Percentiles rank a stretch among this genome's conserved stretches.
These are phyloP conservation scores for Hermetia illucens DNA, from an alignment of 1,140 invertebrate genomes.

Conservation along the genomic window DNA sequence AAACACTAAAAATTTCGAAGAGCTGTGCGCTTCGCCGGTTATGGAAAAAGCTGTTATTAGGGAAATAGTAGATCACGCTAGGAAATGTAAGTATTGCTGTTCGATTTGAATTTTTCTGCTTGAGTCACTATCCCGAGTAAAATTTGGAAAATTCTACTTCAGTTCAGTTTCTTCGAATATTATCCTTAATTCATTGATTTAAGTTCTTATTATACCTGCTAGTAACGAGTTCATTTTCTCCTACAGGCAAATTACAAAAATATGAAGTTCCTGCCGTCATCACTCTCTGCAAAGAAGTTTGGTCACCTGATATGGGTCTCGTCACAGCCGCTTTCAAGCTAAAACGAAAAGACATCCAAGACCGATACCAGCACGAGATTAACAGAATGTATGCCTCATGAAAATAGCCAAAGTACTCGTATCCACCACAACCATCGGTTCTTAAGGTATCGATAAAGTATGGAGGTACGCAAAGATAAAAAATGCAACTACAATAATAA, in stretches of 20 bases:
- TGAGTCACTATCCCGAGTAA: no score
- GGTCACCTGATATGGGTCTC: constrained; percentile 93
- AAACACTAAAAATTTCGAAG: constrained; percentile 43
- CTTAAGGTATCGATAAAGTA: no score
- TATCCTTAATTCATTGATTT: no score
- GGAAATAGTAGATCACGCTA: constrained; percentile 65
- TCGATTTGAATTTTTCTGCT: no score
- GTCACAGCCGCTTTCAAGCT: constrained; percentile 95
- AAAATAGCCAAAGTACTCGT: constrained; percentile 32
- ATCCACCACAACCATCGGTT: no score
- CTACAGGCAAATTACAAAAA: constrained; percentile 63
- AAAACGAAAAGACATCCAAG: constrained; percentile 89
- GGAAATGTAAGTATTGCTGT: constrained; percentile 59
- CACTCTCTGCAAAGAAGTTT: constrained; percentile 75
- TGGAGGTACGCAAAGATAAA: no score
- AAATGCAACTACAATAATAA: no score
- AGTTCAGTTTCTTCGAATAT: no score
- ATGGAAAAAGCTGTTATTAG: constrained; percentile 66
- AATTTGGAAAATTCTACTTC: no score
- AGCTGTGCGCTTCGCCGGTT: constrained; percentile 53
- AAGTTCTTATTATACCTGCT: no score
- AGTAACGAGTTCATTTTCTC: no score
- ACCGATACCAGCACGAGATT: constrained; percentile 80
- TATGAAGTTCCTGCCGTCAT: constrained; percentile 89
- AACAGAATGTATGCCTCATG: constrained; percentile 85